These are phyloP conservation scores for Laothoe populi DNA, from an alignment of 2,888 invertebrate species.

Conservation along the genomic window DNA sequence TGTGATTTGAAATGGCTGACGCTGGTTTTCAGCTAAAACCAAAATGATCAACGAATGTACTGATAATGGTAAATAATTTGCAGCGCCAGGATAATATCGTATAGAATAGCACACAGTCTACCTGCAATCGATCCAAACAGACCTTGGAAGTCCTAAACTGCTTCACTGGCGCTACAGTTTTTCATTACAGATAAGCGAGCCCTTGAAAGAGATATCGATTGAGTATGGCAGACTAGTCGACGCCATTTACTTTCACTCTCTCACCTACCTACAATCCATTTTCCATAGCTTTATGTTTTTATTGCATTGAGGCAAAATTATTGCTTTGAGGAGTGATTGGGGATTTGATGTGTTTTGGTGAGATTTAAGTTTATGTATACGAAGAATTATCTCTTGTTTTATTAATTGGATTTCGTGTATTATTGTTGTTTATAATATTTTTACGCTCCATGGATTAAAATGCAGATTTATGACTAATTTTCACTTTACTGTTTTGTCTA, in stretches of 20 bases:
- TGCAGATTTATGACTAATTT: too few species aligned
- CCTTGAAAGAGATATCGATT: constrained; percentile 21
- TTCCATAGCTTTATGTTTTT: not conserved
- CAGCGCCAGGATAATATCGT: too few species aligned
- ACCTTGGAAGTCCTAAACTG: not conserved
- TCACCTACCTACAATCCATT: constrained; percentile 25
- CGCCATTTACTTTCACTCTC: constrained; percentile 11
- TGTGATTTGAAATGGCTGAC: too few species aligned
- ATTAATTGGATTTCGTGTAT: too few species aligned
- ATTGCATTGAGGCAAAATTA: not conserved
- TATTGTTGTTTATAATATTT: too few species aligned
- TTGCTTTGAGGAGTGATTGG: not conserved
- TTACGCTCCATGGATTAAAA: too few species aligned
- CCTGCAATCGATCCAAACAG: not conserved
- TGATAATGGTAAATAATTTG: too few species aligned
- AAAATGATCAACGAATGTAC: too few species aligned
- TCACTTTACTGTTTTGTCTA: too few species aligned
- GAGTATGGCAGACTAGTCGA: not conserved
- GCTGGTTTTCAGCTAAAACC: too few species aligned
- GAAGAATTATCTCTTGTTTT: too few species aligned
- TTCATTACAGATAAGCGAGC: not conserved
- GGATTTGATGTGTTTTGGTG: too few species aligned
- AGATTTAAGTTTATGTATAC: not conserved
- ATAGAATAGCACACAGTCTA: not conserved
- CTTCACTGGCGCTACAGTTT: constrained; percentile 13